Evolutionary conservation across 2,797 vertebrate species (phyloP).

Genomic region (Sparidentex hasta): DNA sequence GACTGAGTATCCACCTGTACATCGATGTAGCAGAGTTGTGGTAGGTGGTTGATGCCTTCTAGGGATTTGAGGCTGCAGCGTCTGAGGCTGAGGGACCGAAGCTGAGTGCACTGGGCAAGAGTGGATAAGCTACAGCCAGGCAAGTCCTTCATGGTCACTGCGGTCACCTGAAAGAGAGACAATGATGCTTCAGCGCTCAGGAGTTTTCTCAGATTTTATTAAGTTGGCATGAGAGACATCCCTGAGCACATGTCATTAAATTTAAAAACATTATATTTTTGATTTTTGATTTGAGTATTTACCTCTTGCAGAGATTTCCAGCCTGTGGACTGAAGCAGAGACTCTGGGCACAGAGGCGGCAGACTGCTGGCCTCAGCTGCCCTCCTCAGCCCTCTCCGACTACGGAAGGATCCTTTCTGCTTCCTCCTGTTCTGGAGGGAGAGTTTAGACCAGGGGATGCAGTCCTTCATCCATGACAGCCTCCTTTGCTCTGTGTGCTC

Average conservation of each 20-base stretch:
- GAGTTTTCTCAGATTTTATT: not conserved
- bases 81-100: slow-evolving; percentile 88
- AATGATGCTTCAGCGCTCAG: slow-evolving; percentile 72
- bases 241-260: not conserved
- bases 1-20: slow-evolving; percentile 83
- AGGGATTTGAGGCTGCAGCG: slow-evolving; percentile 89
- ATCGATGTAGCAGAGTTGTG: slow-evolving; percentile 88
- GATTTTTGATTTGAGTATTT: slow-evolving; percentile 30
- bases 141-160: slow-evolving; percentile 88
- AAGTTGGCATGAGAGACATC: not conserved
- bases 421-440: slow-evolving; percentile 85
- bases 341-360: slow-evolving; percentile 80
- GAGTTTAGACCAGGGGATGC: slow-evolving; percentile 88
- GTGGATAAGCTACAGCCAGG: slow-evolving; percentile 89
- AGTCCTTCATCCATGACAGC: slow-evolving; percentile 89
- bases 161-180: slow-evolving; percentile 85
- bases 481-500: slow-evolving; percentile 87
- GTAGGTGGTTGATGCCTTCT: slow-evolving; percentile 86
- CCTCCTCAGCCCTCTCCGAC: slow-evolving; percentile 67
- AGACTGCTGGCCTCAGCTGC: slow-evolving; percentile 51
- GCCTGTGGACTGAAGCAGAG: slow-evolving; percentile 83
- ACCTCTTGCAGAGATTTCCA: slow-evolving; percentile 90
- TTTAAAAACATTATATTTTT: not conserved
- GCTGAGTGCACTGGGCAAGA: slow-evolving; percentile 85
- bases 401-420: slow-evolving; percentile 17